These are phyloP conservation scores for Phlogophora meticulosa DNA, from an alignment of 2,888 invertebrate species.

Conservation along the genomic window DNA sequence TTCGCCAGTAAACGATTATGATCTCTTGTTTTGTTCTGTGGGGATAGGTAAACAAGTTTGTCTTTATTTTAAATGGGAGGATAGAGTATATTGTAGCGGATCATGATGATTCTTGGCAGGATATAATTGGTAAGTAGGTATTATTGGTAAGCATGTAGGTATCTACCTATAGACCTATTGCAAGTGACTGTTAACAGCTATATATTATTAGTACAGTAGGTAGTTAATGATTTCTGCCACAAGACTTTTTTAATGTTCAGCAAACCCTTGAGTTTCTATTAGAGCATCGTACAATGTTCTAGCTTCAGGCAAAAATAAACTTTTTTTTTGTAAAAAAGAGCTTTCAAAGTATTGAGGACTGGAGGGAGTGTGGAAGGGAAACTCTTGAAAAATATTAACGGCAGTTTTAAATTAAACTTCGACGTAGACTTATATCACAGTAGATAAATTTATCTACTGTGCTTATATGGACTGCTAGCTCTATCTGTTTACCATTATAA, in stretches of 20 bases:
- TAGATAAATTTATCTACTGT: too few relatives aligned
- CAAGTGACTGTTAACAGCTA: too few relatives aligned
- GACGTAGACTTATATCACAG: neutral
- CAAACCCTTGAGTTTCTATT: too few relatives aligned
- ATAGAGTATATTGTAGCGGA: constrained; percentile 30
- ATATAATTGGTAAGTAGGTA: neutral
- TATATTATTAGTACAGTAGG: too few relatives aligned
- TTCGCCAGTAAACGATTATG: constrained; percentile 62
- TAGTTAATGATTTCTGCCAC: too few relatives aligned
- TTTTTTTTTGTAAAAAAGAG: too few relatives aligned
- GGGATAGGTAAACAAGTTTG: constrained; percentile 60
- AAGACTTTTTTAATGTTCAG: too few relatives aligned
- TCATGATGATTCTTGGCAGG: neutral
- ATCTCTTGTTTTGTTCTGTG: constrained; percentile 46
- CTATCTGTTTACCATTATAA: constrained; percentile 23
- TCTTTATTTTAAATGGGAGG: constrained; percentile 43
- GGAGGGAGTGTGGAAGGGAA: too few relatives aligned
- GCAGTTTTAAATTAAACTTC: constrained; percentile 1
- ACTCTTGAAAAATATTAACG: neutral
- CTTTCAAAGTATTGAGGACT: too few relatives aligned
- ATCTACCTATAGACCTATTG: neutral
- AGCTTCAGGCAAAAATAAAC: too few relatives aligned
- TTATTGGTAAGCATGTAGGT: neutral
- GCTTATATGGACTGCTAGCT: neutral
- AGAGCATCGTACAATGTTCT: too few relatives aligned